A percentile compares a stretch with the other conserved stretches of the same genome.
phyloP scores from a whole-genome alignment of 2,888 invertebrate genomes.

The Drosophila maculinotata region DNA sequence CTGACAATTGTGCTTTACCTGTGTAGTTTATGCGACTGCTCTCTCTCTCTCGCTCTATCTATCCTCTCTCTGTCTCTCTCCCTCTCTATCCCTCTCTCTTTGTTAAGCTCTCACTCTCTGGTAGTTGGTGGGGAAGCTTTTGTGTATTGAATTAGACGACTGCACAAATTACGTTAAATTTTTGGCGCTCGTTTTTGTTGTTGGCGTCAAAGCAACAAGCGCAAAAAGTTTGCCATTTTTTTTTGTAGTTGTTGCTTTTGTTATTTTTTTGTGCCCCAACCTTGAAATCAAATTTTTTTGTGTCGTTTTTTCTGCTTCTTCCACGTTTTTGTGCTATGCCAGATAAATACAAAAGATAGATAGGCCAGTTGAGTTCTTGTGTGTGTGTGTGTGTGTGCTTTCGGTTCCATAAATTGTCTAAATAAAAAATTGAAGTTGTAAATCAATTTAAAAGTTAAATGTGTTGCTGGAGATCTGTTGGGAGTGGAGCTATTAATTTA shows the following conservation, averaged over 20 bases:
- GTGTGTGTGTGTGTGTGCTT: conserved; percentile 1
- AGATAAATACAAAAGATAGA: conserved; percentile 53
- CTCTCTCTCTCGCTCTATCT: conserved; percentile 16
- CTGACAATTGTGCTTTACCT: conserved; percentile 56
- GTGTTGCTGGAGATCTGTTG: conserved; percentile 5
- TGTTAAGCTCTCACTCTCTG: conserved; percentile 2
- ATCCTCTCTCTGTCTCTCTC: conserved; percentile 3
- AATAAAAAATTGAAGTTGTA: conserved; percentile 23
- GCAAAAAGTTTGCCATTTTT: conserved; percentile 63
- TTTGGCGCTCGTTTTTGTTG: conserved; percentile 69
- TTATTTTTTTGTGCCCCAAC: conserved; percentile 59
- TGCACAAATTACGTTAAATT: conserved; percentile 73
- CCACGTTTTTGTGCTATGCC: conserved; percentile 21
- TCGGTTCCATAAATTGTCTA: conserved; percentile 9
- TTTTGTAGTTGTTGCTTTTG: conserved; percentile 19
- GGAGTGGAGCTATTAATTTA: not conserved
- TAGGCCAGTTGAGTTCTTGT: conserved; percentile 30
- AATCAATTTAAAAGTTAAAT: conserved; percentile 45
- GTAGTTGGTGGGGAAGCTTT: conserved; percentile 52
- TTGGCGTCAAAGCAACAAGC: conserved; percentile 67
- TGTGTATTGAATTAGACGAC: conserved; percentile 74
- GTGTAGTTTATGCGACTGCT: conserved; percentile 57
- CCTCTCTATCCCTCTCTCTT: not conserved
- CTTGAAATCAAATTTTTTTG: conserved; percentile 67
- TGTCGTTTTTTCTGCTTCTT: conserved; percentile 18